Evolutionary conservation across 2,797 vertebrate genomes (phyloP), one percentile per base, ranked within the genome.

Genomic region (Staurois parvus): DNA sequence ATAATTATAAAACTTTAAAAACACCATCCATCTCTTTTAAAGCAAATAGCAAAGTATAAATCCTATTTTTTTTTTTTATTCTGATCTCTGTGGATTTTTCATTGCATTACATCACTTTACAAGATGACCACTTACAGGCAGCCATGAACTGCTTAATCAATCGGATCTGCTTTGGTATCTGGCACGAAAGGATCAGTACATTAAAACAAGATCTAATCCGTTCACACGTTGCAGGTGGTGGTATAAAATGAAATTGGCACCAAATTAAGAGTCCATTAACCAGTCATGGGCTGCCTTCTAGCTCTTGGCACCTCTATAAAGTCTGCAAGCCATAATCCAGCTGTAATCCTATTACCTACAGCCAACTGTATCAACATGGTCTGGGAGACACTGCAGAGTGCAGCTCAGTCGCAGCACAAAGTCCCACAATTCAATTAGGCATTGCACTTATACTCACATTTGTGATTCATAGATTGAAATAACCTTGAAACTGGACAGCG

Each of bases 151-250:
- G 42, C 45, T 42, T 86, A 82, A 82, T 82, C 79, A 86, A 86
- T 82, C 70, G 30, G 79, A 86, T 82, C 81, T 77, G 62, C 79
- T 89, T 88, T 45, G 88, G 88, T 76, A 90, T 92, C 92, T 93
- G 93, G 92, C 92, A 93, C 78, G 88, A 90, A 91, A 89, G 91
- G 92, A 91, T 92, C 91, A 92, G 91, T 92, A 92, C 94, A 93
- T 92, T 94, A 93, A 92, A 93, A 94, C 92, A 94, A 93, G 92
- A 94, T 94, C 92, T 94, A 95, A 95, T 95, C 93, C 91, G 90
- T 94, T 95, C 94, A 92, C 93, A 94, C 92, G 93, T 93, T 72
- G 91, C 91, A 92, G 92, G 92, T 92, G 89, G 93, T 93, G 94
- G 92, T 92, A 93, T 92, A 92, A 91, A 91, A 89, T 92, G 92